Base-by-base conservation (phyloP, 2,797 vertebrate genomes). In the Lepus oiostolus region DNA sequence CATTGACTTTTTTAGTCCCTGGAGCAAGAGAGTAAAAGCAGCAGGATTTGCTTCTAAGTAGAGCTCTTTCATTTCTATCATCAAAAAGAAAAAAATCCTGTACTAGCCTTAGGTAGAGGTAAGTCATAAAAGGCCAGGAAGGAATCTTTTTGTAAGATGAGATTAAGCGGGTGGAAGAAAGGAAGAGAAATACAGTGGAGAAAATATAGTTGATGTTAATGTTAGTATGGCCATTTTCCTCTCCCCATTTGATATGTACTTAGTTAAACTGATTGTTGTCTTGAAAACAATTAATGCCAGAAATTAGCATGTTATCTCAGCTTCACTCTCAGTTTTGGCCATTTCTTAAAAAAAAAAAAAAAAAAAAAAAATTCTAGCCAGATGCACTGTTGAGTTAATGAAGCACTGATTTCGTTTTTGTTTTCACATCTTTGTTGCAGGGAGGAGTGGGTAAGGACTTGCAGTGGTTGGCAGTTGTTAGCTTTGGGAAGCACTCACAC, bases 51-150 rank as follows among this genome's bases (percentile, higher is more conserved):
- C 77, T 94, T 90, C 85, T 94, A 54, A 91, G 72, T 85, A 84
- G 30, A 95, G 17, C 30, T 68, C 84, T 96, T 97, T 95, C 30
- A 95, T 96, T 87, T 95, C 50, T 85, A 47, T 30, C 47, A 16
- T 91, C 32, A 67, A 94, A 93, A 85, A 65, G 14, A 62, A 74
- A 76, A 79, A 77, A 50, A 35, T 88, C 35, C 58, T 63, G 7
- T 88, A 28, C 8, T 91, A 85, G 60, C 74, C 54, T 91, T 83
- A 90, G 74, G 52, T 93, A 89, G 77, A 90, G 30, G 63, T 87
- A 88, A 96, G 38, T 85, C 72, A 85, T 50, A 90, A 94, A 91
- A 63, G 42, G 13, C 65, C 77, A 82, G 54, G 68, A 83, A 95
- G 79, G 60, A 54, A 74, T 94, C 26, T 72, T 92, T 88, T 54